A percentile compares a stretch with the other conserved stretches of the same genome.
Evolutionary conservation across 2,113 vertebrate genomes (phyloP).

Genomic region (Corythornis cristatus): DNA sequence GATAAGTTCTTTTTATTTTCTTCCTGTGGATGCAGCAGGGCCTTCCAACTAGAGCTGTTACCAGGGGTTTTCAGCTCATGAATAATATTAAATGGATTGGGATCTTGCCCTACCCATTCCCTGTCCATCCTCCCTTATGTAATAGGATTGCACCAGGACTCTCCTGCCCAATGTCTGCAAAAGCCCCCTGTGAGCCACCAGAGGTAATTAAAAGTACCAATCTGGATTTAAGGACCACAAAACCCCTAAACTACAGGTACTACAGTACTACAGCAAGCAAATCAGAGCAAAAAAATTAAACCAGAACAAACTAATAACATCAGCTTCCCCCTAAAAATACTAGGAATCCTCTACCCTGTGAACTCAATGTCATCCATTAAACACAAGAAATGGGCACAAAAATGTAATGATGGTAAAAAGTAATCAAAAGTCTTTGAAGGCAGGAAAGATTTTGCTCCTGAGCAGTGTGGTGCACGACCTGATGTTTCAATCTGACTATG

Average conservation of each 20-base stretch:
- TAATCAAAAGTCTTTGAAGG: background rate
- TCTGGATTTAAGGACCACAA: background rate
- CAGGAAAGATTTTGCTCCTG: background rate
- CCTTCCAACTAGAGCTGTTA: background rate
- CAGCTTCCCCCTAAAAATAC: background rate
- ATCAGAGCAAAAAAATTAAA: background rate
- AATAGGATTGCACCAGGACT: background rate
- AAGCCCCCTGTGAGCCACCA: background rate
- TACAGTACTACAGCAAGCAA: background rate
- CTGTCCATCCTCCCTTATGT: accelerated
- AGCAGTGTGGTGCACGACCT: accelerated
- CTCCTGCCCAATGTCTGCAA: background rate
- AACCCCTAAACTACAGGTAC: background rate
- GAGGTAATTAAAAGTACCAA: background rate
- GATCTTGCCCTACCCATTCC: background rate
- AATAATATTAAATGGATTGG: background rate
- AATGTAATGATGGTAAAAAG: background rate
- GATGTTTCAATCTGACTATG: background rate
- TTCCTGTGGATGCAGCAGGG: background rate
- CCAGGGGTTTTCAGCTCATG: accelerated
- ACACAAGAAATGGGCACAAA: background rate
- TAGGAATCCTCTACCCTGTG: background rate
- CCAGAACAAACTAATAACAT: background rate
- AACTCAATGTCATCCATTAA: background rate
- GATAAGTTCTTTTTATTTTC: background rate